Percentiles rank a stretch among this genome's conserved stretches.
Conservation (phyloP, 1,140 invertebrate genomes). For the Diorhabda carinulata region DNA sequence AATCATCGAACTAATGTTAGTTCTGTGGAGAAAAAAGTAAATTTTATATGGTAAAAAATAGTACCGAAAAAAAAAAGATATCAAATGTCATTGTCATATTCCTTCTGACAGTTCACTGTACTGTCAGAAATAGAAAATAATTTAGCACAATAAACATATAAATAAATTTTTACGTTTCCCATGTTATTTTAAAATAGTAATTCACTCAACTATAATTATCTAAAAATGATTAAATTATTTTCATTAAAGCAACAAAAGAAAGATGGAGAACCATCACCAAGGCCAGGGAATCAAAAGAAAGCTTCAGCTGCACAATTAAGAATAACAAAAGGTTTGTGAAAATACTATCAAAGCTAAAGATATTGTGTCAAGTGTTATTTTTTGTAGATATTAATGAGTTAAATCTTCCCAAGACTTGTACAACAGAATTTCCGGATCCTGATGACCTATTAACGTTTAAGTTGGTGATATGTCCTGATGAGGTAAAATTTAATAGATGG, state of each 20-base stretch:
- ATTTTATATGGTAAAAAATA: too few relatives aligned
- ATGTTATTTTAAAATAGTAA: conserved; percentile 5
- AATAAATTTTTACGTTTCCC: background rate
- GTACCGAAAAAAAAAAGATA: too few relatives aligned
- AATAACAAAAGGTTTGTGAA: conserved; percentile 87
- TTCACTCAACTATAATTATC: background rate
- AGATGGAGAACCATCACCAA: conserved; percentile 81
- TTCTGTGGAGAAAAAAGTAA: too few relatives aligned
- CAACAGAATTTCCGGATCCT: conserved; percentile 92
- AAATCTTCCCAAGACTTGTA: conserved; percentile 95
- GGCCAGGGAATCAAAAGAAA: conserved; percentile 74
- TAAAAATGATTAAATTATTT: conserved; percentile 93
- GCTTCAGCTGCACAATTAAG: conserved; percentile 92
- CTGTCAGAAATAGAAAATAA: conserved; percentile 4
- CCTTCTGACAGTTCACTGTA: too few relatives aligned
- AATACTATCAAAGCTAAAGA: background rate
- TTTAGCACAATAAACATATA: background rate
- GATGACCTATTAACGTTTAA: conserved; percentile 96
- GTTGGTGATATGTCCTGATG: conserved; percentile 93
- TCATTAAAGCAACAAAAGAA: conserved; percentile 97
- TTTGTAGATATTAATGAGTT: conserved; percentile 91
- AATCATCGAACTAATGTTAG: too few relatives aligned
- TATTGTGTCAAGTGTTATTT: background rate
- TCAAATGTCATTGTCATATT: too few relatives aligned
- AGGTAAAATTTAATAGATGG: conserved; percentile 50